phyloP scores from a whole-genome alignment of 2,113 vertebrate genomes.

The Nothoprocta perdicaria region DNA sequence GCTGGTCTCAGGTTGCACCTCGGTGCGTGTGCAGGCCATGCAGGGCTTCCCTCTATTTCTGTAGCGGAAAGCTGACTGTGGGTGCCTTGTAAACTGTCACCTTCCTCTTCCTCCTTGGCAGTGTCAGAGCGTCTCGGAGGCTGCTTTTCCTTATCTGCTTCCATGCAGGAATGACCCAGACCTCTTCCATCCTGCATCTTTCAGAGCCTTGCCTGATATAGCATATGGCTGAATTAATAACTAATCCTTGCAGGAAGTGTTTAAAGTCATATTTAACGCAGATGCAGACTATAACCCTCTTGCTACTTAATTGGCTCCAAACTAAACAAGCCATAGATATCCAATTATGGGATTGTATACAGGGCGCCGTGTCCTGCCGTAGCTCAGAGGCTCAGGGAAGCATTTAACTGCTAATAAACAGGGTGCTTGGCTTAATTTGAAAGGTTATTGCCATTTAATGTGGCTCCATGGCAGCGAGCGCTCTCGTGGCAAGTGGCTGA shows the following conservation, averaged over 20 bases:
- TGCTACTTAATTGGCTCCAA: constrained; percentile 56
- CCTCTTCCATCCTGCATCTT: neutral
- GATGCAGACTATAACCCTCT: constrained; percentile 17
- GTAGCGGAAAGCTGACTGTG: no score
- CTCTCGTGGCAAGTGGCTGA: rapidly evolving
- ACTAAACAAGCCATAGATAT: constrained; percentile 48
- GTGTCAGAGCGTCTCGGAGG: neutral
- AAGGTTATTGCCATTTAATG: constrained; percentile 56
- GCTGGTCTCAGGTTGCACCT: rapidly evolving
- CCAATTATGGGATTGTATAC: constrained; percentile 36
- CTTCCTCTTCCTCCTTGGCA: neutral
- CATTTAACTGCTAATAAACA: constrained; percentile 65
- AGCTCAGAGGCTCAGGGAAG: constrained; percentile 67
- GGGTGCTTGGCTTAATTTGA: constrained; percentile 57
- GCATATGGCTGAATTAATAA: neutral
- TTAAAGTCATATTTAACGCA: neutral
- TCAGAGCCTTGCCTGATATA: neutral
- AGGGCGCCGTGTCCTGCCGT: neutral
- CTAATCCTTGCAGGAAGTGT: constrained; percentile 36
- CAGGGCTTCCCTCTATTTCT: neutral
- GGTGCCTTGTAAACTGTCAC: neutral
- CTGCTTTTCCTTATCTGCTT: neutral
- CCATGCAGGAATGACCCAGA: neutral
- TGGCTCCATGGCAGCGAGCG: neutral
- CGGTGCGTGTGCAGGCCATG: neutral